Base-by-base conservation (phyloP, 2,888 invertebrate species). In the Blera fallax region DNA sequence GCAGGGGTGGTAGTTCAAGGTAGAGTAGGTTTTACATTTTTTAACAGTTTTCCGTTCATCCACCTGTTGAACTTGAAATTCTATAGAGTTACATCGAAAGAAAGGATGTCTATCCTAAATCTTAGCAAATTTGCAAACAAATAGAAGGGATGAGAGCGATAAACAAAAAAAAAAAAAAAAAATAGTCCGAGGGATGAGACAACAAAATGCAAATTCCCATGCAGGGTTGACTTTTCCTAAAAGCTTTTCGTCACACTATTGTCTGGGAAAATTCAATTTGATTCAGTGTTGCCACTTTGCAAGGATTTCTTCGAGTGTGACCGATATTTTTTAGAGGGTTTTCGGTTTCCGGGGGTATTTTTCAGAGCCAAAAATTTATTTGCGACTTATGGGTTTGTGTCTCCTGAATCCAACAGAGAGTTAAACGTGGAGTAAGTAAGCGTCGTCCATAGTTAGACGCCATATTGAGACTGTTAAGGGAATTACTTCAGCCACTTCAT, bases 11-110 rank as follows among this genome's bases (percentile, higher is more conserved):
- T 24, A 6, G 34, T 52, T 34, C 32, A 48, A 45, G 64, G 34
- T 50, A 52, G 67, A 27, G 14, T 37, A 54, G 34, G 58, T 24
- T 37, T 32, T 34, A 37, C 37, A 14, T 48, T 52, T 81, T 73
- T 72, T 29, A 43, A 37, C 14, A 67, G 18, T 56, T 54, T 43
- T 48, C 4, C 6, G 11, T 24, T 65, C 14, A 50, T 37, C 64
- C 74, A 84, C 83, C 83, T 84, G 83, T 84, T 84, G 83, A 62
- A 64, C 48, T 27, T 73, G 65, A 62, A 34, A 56, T 34, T 54
- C 27, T 18, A 50, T 16, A 18, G 45, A 54, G 54, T 67, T 45
- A 67, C 72, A 73, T 67, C 1, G 32, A 58, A 29, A 43, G 24
- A 62, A 64, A 11, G 34, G 27, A 62, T 54, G 78, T 60, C 72